Evolutionary conservation across 2,888 invertebrate species (phyloP), one percentile per base, ranked within the genome.

Genomic region (Ennomos fuscantarius): DNA sequence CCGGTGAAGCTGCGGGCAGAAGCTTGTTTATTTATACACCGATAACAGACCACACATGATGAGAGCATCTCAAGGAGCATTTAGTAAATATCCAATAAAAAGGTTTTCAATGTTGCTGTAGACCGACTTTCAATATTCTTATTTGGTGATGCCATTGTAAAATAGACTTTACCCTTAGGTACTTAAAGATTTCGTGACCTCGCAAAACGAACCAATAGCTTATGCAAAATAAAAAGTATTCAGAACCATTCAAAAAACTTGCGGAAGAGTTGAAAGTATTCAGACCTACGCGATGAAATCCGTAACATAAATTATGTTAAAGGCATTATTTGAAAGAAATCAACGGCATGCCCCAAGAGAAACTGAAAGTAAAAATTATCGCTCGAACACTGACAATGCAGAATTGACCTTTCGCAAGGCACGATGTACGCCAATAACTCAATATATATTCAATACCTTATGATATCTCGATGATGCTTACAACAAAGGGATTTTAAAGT

Each of bases 341-440:
- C 67, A 68, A 60, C 61, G 63, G 54, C 49, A 43, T 44, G 58
- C 58, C 34, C 40, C 24, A 52, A 52, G 75, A 66, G 62, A 69
- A 70, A 69, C 67, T 70, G 74, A 73, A 74, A 71, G 66, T 65
- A 71, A 67, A 67, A 75, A 68, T 71, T 73, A 78, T 78, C 69
- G 64, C 68, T 65, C 57, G 57, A 53, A 60, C 65, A 66, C 77
- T 76, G 78, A 79, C 74, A 78, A 76, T 74, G 73, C 73, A 68
- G 67, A 69, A 66, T 64, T 77, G 71, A 79, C 80, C 79, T 82
- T 83, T 69, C 65, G 66, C 66, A 66, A 68, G 67, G 62, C 66
- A 74, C 68, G 75, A 78, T 68, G 70, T 70, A 70, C 64, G 65
- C 63, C 70, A 73, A 77, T 79, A 78, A 78, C 77, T 81, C 75